These are phyloP conservation scores for Neoaliturus tenellus DNA, from an alignment of 2,888 invertebrate genomes.

Conservation along the genomic window DNA sequence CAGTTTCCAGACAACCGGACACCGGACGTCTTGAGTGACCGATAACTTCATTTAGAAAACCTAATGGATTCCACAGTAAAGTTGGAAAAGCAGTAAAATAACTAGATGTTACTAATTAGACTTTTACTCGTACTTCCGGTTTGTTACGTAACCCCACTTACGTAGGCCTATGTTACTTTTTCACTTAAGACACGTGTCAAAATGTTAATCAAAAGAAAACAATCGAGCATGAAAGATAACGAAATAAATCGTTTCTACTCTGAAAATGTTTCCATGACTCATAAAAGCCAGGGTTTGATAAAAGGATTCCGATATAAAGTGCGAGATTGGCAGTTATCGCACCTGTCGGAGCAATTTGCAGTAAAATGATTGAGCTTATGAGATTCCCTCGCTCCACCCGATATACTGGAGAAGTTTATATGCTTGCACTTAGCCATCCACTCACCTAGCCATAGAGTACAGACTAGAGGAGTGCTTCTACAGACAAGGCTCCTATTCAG, in stretches of 20 bases:
- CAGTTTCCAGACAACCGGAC: neutral
- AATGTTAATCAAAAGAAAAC: too few relatives aligned
- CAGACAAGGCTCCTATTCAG: too few relatives aligned
- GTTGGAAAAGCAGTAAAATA: neutral
- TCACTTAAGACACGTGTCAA: too few relatives aligned
- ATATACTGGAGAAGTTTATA: neutral
- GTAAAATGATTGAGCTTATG: neutral
- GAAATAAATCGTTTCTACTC: too few relatives aligned
- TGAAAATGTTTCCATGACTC: too few relatives aligned
- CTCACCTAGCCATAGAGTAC: too few relatives aligned
- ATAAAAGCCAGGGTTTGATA: neutral
- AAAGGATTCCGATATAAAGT: neutral
- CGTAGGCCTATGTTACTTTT: too few relatives aligned
- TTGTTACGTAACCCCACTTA: neutral
- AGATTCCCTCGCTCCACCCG: neutral
- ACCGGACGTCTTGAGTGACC: neutral
- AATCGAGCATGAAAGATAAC: too few relatives aligned
- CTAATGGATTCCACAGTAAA: neutral
- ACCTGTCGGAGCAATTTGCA: neutral
- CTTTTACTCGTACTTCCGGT: too few relatives aligned
- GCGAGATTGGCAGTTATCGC: neutral
- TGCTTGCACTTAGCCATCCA: neutral
- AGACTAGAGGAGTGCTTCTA: too few relatives aligned
- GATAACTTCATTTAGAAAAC: conserved; percentile 6
- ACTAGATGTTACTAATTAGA: too few relatives aligned